These are phyloP conservation scores for Fregetta grallaria DNA, from an alignment of 2,113 vertebrate genomes.

Conservation along the genomic window DNA sequence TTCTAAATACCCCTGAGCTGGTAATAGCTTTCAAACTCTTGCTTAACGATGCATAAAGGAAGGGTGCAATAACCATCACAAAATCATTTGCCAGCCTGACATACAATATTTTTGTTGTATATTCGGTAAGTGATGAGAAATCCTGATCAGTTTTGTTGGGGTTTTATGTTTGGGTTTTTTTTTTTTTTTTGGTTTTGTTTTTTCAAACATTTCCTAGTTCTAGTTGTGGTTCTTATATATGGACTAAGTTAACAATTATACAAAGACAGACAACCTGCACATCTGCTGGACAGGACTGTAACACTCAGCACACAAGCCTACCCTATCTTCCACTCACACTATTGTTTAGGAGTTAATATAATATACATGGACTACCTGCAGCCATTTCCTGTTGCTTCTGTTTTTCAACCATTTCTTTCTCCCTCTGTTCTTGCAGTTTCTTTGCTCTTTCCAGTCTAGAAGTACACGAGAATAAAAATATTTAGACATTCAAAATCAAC, in stretches of 20 bases:
- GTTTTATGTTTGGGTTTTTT: not conserved
- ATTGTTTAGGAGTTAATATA: not conserved
- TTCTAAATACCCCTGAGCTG: not conserved
- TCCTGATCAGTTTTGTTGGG: rapidly evolving
- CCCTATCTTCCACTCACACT: not conserved
- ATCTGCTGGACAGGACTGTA: not conserved
- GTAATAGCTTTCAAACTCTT: not conserved
- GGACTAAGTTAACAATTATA: not conserved
- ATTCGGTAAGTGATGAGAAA: not conserved
- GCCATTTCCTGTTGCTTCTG: constrained; percentile 92
- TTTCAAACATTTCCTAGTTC: not conserved
- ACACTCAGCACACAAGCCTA: not conserved
- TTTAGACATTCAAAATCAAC: not conserved
- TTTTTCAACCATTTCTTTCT: constrained; percentile 95
- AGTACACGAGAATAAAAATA: not conserved
- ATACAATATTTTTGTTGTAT: not conserved
- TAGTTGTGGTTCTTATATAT: not conserved
- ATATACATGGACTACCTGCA: constrained; percentile 75
- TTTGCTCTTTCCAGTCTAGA: constrained; percentile 94
- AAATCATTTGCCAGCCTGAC: not conserved
- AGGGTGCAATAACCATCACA: not conserved
- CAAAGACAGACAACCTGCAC: not conserved
- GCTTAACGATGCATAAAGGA: not conserved
- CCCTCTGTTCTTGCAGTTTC: constrained; percentile 96
- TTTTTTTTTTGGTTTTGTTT: too few species aligned